Conservation (phyloP, 2,113 vertebrate species). For the Ammodytes dubius region DNA sequence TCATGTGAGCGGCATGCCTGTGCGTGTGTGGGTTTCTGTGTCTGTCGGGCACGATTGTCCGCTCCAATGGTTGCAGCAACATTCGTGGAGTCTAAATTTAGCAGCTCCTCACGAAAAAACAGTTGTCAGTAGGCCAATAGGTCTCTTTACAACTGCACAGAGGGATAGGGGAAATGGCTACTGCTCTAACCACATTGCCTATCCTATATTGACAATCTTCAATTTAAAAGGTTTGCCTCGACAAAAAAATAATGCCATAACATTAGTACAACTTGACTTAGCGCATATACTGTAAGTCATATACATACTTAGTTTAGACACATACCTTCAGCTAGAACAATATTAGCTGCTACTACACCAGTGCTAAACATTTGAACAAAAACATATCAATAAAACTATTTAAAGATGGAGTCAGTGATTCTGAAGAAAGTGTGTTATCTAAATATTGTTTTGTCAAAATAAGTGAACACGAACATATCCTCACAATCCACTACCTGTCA, state of each 20-base stretch:
- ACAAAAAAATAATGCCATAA: neutral
- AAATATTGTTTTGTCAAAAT: no score
- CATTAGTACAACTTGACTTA: no score
- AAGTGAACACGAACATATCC: no score
- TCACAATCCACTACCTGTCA: no score
- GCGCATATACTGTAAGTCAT: no score
- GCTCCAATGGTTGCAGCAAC: conserved; percentile 57
- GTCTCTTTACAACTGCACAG: conserved; percentile 61
- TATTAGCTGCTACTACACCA: neutral
- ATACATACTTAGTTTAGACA: neutral
- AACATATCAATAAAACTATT: neutral
- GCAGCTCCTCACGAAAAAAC: conserved; percentile 52
- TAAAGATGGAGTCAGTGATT: no score
- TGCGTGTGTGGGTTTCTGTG: conserved; percentile 18
- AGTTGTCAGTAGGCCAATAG: conserved; percentile 56
- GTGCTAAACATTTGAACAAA: neutral
- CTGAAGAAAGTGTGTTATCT: no score
- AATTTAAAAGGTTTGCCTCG: neutral
- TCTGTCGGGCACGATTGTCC: conserved; percentile 12
- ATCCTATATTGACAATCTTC: neutral
- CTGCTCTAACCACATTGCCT: conserved; percentile 8
- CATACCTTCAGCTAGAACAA: neutral
- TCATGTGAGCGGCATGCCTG: conserved; percentile 15
- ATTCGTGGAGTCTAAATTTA: conserved; percentile 74
- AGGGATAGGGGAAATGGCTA: conserved; percentile 32